Evolutionary conservation across 2,888 invertebrate genomes (phyloP).

Genomic region (Stictocephala bisonia): DNA sequence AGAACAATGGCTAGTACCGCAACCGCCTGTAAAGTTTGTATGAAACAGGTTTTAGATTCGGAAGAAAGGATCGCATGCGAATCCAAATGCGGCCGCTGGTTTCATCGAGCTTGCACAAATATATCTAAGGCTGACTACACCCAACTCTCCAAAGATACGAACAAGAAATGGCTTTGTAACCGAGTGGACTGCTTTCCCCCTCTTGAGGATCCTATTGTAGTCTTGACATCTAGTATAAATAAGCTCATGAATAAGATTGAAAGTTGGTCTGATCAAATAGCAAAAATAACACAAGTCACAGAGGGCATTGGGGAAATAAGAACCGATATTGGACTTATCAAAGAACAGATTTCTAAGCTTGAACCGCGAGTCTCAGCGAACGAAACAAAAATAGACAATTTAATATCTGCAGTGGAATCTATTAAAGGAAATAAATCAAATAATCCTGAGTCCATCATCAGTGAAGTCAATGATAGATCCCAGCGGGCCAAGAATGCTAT

Average conservation of each 20-base stretch:
- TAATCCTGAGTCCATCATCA: background rate
- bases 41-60: background rate
- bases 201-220: background rate
- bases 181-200: background rate
- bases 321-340: background rate
- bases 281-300: background rate
- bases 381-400: background rate
- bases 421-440: background rate
- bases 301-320: background rate
- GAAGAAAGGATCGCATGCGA: constrained; percentile 5
- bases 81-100: constrained; percentile 12
- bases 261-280: constrained; percentile 2
- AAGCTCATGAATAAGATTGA: constrained; percentile 2
- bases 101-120: background rate
- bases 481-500: background rate
- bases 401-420: background rate
- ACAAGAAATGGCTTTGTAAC: background rate
- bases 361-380: constrained; percentile 1
- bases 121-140: background rate
- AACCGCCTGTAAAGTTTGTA: background rate
- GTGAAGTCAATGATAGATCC: background rate
- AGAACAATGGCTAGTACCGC: background rate
- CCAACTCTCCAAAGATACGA: background rate
- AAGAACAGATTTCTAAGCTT: background rate
- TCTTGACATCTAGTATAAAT: background rate